phyloP scores from a whole-genome alignment of 1,140 invertebrate genomes.

The Callitettix versicolor region DNA sequence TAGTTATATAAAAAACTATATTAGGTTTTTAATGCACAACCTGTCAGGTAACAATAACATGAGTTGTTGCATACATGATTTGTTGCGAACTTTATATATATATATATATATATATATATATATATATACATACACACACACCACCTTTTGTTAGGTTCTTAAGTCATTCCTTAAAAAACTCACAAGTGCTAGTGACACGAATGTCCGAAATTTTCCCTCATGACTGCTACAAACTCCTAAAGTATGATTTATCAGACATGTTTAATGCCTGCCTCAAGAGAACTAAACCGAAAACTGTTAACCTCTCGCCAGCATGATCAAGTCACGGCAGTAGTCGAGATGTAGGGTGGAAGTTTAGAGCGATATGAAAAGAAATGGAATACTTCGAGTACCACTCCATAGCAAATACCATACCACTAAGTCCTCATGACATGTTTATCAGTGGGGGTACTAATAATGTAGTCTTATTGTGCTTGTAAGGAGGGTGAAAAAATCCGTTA shows the following conservation, averaged over 20 bases:
- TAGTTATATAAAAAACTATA: no score
- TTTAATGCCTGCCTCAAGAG: neutral
- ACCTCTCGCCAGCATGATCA: neutral
- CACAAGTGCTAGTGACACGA: neutral
- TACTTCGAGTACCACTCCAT: neutral
- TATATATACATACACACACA: no score
- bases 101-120: no score
- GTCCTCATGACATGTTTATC: neutral
- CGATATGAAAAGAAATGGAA: neutral
- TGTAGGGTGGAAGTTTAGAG: neutral
- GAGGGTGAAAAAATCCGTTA: slow-evolving; percentile 31
- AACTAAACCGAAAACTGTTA: neutral
- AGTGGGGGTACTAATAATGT: neutral
- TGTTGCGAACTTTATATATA: no score
- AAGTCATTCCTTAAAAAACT: neutral
- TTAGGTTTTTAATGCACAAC: no score
- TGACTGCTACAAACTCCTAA: slow-evolving; percentile 1
- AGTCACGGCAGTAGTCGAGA: neutral
- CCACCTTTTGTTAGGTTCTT: no score
- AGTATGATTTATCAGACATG: neutral
- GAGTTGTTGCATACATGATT: no score
- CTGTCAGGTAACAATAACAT: no score
- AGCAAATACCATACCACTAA: neutral
- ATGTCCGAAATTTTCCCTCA: slow-evolving; percentile 2
- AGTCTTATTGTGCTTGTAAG: slow-evolving; percentile 23